A percentile compares a stretch with the other conserved stretches of the same genome.
Conservation (phyloP, 2,888 invertebrate species). For the Eustalomyia histrio region DNA sequence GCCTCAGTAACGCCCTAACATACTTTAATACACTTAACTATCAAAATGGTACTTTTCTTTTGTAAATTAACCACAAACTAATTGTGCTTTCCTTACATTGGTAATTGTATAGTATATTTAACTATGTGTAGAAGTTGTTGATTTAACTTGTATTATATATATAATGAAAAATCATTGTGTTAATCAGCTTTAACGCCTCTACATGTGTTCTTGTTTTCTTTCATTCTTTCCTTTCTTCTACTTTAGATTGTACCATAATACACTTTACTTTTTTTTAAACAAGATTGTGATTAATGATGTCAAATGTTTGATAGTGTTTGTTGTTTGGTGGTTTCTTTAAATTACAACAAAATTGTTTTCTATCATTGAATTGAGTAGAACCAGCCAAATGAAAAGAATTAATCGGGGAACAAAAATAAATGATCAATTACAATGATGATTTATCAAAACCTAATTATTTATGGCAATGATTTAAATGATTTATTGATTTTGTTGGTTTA, state of each 20-base stretch:
- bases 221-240: background rate
- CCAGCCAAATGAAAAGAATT: background rate
- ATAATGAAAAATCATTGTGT: conserved; percentile 48
- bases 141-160: background rate
- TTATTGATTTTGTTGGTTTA: conserved; percentile 23
- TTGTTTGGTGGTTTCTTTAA: background rate
- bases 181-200: conserved; percentile 61
- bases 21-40: background rate
- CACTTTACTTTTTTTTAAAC: conserved; percentile 27
- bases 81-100: background rate
- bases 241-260: background rate
- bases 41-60: background rate
- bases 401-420: background rate
- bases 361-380: background rate
- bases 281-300: conserved; percentile 59
- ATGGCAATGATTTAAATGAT: conserved; percentile 29
- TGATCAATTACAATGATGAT: conserved; percentile 43
- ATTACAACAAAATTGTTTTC: background rate
- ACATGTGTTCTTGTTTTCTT: conserved; percentile 25
- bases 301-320: conserved; percentile 11
- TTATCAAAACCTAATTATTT: conserved; percentile 31
- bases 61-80: background rate
- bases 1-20: conserved; percentile 26
- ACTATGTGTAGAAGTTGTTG: no score
- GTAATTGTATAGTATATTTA: no score